Evolutionary conservation across 2,113 vertebrate genomes (phyloP).

Genomic region (Sciurus niger): DNA sequence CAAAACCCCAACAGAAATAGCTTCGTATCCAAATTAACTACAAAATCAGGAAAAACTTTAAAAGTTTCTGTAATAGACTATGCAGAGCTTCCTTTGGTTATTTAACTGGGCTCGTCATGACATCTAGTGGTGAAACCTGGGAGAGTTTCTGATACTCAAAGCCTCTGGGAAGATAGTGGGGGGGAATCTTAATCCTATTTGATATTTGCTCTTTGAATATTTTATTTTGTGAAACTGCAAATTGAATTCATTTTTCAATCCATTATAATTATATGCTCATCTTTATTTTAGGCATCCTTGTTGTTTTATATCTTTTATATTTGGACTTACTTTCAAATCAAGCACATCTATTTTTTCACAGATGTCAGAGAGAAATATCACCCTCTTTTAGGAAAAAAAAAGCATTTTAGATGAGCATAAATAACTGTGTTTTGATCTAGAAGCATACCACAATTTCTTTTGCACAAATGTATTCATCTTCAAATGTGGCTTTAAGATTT

Average conservation of each 20-base stretch:
- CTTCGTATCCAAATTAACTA: conserved; percentile 64
- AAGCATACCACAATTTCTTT: conserved; percentile 45
- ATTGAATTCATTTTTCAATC: conserved; percentile 1
- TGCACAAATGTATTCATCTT: conserved; percentile 60
- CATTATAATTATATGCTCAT: neutral
- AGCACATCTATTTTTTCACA: conserved; percentile 52
- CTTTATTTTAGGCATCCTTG: neutral
- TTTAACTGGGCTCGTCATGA: conserved; percentile 82
- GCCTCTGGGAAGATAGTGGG: neutral
- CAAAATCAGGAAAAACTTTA: conserved; percentile 37
- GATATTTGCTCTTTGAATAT: conserved; percentile 52
- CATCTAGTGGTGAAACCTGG: conserved; percentile 85
- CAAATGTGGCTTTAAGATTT: conserved; percentile 58
- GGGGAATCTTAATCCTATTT: neutral
- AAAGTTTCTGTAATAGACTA: neutral
- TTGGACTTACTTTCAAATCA: conserved; percentile 61
- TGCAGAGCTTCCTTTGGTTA: accelerated
- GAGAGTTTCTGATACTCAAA: neutral
- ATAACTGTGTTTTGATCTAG: conserved; percentile 62
- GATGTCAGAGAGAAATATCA: conserved; percentile 14
- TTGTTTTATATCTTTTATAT: conserved; percentile 10
- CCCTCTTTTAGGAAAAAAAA: neutral
- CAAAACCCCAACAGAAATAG: conserved; percentile 41
- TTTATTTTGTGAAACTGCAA: neutral
- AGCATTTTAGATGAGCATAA: conserved; percentile 39